Conservation (phyloP, 2,888 invertebrate genomes). For the Drosophila kambysellisi region DNA sequence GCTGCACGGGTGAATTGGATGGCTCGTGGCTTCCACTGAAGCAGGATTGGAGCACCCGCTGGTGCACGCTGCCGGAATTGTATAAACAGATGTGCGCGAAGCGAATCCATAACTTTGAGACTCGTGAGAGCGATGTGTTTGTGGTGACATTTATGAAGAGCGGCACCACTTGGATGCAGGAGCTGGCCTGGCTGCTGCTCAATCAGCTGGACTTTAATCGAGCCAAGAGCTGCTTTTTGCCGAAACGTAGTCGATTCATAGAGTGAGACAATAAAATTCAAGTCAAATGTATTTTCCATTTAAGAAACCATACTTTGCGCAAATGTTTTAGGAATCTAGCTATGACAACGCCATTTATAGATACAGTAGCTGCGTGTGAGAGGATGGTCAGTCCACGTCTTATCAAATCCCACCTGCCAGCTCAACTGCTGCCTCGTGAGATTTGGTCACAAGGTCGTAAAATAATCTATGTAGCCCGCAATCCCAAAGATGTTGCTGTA, state of each 20-base stretch:
- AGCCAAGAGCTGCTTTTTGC: slow-evolving; percentile 35
- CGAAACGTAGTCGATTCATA: slow-evolving; percentile 27
- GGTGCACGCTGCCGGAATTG: slow-evolving; percentile 41
- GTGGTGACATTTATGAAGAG: slow-evolving; percentile 61
- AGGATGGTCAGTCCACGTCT: slow-evolving; percentile 49
- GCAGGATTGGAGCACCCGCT: slow-evolving; percentile 40
- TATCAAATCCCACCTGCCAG: slow-evolving; percentile 69
- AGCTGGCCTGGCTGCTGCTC: slow-evolving; percentile 62
- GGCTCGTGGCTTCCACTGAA: slow-evolving; percentile 38
- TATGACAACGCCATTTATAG: neutral
- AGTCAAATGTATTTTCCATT: neutral
- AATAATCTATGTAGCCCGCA: slow-evolving; percentile 92
- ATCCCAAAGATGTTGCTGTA: slow-evolving; percentile 93
- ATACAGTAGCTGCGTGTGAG: slow-evolving; percentile 13
- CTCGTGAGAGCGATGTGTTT: slow-evolving; percentile 60
- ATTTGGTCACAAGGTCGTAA: slow-evolving; percentile 76
- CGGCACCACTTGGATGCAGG: slow-evolving; percentile 75
- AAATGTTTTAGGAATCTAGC: neutral
- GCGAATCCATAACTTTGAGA: slow-evolving; percentile 50
- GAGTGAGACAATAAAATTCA: slow-evolving; percentile 48
- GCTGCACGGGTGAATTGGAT: neutral
- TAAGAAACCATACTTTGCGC: neutral
- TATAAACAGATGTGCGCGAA: slow-evolving; percentile 7
- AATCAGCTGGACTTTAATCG: slow-evolving; percentile 60
- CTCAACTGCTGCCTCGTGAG: slow-evolving; percentile 59